Percentiles rank a stretch among this genome's conserved stretches.
phyloP scores from a whole-genome alignment of 2,797 vertebrate genomes.

The Mormyrops attenuatus region DNA sequence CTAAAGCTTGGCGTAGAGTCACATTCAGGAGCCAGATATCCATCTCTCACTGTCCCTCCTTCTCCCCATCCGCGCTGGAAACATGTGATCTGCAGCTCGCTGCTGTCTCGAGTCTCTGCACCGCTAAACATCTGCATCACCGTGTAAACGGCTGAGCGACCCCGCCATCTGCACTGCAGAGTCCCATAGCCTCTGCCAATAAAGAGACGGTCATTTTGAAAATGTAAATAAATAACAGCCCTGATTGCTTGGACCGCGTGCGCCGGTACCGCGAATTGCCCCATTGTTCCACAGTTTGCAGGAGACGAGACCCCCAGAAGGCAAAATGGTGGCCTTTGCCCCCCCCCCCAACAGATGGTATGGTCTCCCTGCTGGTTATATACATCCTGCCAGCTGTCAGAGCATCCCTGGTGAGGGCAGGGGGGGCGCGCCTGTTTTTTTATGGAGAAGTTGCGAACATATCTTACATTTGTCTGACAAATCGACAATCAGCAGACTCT shows the following conservation, averaged over 20 bases:
- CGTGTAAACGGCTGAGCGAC: constrained; percentile 32
- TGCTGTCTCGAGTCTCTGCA: constrained; percentile 19
- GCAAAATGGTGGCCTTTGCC: constrained; percentile 52
- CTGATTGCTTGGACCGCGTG: neutral
- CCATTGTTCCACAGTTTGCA: constrained; percentile 23
- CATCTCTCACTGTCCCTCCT: neutral
- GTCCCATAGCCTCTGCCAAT: constrained; percentile 13
- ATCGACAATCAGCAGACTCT: neutral
- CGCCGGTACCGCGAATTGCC: neutral
- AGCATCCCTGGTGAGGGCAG: constrained; percentile 25
- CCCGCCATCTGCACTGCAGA: constrained; percentile 28
- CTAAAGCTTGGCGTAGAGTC: constrained; percentile 10
- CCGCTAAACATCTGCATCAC: constrained; percentile 39
- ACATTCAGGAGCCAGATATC: neutral
- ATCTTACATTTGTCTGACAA: neutral
- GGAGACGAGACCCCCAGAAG: constrained; percentile 38
- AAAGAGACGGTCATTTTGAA: neutral
- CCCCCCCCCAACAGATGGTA: constrained; percentile 59
- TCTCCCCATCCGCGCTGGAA: constrained; percentile 27
- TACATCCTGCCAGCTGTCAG: constrained; percentile 33
- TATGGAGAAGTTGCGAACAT: neutral
- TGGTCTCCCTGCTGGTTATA: constrained; percentile 43
- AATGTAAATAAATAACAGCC: neutral
- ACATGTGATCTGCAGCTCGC: neutral
- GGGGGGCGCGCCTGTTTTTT: neutral